Evolutionary conservation across 2,797 vertebrate genomes (phyloP).

Genomic region (Phalloptychus januarius): DNA sequence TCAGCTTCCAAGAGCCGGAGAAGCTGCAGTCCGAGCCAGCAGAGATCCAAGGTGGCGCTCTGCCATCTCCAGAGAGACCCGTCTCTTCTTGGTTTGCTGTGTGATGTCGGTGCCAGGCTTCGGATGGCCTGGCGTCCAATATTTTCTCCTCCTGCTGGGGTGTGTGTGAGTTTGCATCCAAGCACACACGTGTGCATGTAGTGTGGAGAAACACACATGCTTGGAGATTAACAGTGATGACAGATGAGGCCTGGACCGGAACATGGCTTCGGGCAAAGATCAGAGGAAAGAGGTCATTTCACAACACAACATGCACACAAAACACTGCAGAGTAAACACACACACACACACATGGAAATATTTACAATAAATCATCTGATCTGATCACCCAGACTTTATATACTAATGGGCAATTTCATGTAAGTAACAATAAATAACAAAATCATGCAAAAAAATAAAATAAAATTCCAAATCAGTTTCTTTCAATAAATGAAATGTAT

Average conservation of each 20-base stretch:
- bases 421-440: too few species aligned
- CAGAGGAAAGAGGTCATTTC: slow-evolving; percentile 59
- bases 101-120: slow-evolving; percentile 55
- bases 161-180: slow-evolving; percentile 47
- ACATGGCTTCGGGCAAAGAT: slow-evolving; percentile 56
- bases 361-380: not conserved
- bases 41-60: slow-evolving; percentile 51
- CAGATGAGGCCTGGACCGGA: slow-evolving; percentile 59
- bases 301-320: slow-evolving; percentile 35
- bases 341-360: not conserved
- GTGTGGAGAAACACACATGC: slow-evolving; percentile 48
- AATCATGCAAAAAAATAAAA: too few species aligned
- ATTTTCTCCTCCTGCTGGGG: slow-evolving; percentile 30
- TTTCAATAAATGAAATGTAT: too few species aligned
- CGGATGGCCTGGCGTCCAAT: slow-evolving; percentile 50
- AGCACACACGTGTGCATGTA: slow-evolving; percentile 37
- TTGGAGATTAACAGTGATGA: slow-evolving; percentile 44
- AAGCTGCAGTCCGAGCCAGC: slow-evolving; percentile 38
- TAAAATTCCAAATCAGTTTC: too few species aligned
- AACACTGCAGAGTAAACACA: slow-evolving; percentile 11
- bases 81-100: slow-evolving; percentile 38
- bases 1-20: slow-evolving; percentile 16
- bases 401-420: not conserved
- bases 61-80: slow-evolving; percentile 54
- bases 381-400: not conserved